Base-by-base conservation (phyloP, 2,888 invertebrate genomes). In the Calephelis perditalis region DNA sequence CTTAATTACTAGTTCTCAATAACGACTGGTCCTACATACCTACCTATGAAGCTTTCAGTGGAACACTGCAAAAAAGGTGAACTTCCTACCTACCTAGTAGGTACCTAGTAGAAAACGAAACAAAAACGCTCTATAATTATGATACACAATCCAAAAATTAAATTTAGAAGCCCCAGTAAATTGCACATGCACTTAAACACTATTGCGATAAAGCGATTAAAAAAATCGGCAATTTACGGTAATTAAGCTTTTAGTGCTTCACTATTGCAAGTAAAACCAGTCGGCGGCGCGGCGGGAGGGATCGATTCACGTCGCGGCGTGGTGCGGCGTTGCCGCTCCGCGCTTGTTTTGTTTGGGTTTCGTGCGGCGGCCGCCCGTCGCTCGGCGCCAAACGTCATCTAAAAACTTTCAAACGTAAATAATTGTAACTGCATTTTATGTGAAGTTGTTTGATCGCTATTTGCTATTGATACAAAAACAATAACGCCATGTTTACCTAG, bases 301-400 rank as follows among this genome's bases (percentile, higher is more conserved):
- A 84, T 84, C 84, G 85, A 84, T 83, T 77, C 77, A 71, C 69
- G 70, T 71, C 71, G 70, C 70, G 69, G 60, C 57, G 40, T n/a
- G 52, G 70, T 68, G 86, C 86, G 82, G 68, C 75, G 88, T 86
- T 87, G 88, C 84, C 88, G 78, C 75, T 78, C 79, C 76, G 82
- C 77, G 73, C 78, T 73, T 77, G 78, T 81, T 81, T 86, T 86
- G 87, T 88, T 87, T 89, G 85, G 86, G 86, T 86, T 82, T 81
- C 70, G 74, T 73, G 75, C 73, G 73, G 67, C 76, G 79, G 79
- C 81, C 76, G 77, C 79, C 49, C 59, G 61, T 59, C 61, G 56
- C 59, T 57, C 65, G 65, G 63, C 67, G 67, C 69, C 67, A 63
- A 63, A 63, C 67, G 64, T 61, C 70, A 65, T 63, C 68, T 64